Evolutionary conservation across 2,888 invertebrate genomes (phyloP).

Genomic region (Oscheius sp.): DNA sequence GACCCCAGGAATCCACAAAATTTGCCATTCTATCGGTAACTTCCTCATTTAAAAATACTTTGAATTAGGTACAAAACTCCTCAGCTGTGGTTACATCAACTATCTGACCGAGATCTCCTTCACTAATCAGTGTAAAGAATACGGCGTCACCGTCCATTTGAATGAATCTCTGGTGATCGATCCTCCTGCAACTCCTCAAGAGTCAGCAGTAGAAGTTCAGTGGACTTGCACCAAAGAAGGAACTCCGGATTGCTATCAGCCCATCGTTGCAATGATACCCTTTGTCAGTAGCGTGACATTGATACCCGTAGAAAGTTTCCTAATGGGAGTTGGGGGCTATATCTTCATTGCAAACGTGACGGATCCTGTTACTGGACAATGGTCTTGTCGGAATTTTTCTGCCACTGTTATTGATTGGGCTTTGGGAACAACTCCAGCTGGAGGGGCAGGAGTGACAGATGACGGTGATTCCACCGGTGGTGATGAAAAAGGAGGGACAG

Average conservation of each 20-base stretch:
- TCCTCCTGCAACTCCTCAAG: neutral
- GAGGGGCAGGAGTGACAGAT: neutral
- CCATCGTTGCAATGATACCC: neutral
- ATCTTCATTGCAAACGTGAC: neutral
- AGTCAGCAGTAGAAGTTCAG: neutral
- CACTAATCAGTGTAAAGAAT: conserved; percentile 8
- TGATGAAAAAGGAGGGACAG: neutral
- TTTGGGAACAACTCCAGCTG: neutral
- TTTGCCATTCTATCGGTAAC: conserved; percentile 16
- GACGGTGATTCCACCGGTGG: neutral
- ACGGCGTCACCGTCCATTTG: neutral
- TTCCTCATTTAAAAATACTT: neutral
- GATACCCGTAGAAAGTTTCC: neutral
- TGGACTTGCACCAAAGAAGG: conserved; percentile 7
- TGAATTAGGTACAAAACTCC: neutral
- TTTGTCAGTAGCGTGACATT: neutral
- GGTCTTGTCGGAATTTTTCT: conserved; percentile 10
- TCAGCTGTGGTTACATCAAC: conserved; percentile 18
- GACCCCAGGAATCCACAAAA: neutral
- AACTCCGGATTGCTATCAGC: neutral
- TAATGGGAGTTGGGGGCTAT: conserved; percentile 3
- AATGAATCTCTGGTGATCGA: neutral
- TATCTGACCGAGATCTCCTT: neutral
- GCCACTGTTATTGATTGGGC: conserved; percentile 1
- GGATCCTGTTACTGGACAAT: neutral